Conservation (phyloP, 2,113 vertebrate species). For the Pristiophorus japonicus region DNA sequence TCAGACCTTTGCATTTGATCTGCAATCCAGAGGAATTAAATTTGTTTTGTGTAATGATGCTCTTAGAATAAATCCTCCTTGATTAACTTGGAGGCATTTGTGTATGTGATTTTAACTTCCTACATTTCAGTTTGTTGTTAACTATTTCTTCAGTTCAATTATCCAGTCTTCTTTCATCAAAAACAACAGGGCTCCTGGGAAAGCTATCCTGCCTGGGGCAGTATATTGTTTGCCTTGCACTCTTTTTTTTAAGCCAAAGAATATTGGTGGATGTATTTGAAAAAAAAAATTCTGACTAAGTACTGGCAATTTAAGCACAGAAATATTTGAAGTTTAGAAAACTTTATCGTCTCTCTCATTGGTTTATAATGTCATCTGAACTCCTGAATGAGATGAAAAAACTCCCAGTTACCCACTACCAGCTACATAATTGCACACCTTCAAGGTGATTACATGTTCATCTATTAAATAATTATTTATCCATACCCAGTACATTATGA, state of each 20-base stretch:
- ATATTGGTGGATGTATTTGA: not conserved
- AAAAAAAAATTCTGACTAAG: too few relatives aligned
- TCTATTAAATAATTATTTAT: not conserved
- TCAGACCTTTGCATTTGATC: not conserved
- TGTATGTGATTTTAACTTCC: not conserved
- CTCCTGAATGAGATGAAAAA: not conserved
- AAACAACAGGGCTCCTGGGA: not conserved
- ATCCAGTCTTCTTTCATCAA: conserved; percentile 1
- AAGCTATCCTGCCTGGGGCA: not conserved
- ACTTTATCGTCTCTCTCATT: not conserved
- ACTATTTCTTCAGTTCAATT: not conserved
- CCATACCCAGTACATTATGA: not conserved
- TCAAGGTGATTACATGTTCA: not conserved
- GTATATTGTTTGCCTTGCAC: not conserved
- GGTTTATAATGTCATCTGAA: not conserved
- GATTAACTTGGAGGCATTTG: not conserved
- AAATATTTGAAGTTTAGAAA: not conserved
- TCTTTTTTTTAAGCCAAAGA: not conserved
- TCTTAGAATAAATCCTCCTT: not conserved
- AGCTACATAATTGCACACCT: not conserved
- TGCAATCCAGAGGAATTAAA: not conserved
- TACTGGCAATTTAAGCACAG: not conserved
- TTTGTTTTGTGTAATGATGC: not conserved
- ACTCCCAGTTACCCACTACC: not conserved
- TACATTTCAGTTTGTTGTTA: not conserved